Evolutionary conservation across 37 sponge, comb jelly and placozoan genomes (phyloP), one percentile per base, ranked within the genome.

Genomic region (Cliona cf. orientalis): DNA sequence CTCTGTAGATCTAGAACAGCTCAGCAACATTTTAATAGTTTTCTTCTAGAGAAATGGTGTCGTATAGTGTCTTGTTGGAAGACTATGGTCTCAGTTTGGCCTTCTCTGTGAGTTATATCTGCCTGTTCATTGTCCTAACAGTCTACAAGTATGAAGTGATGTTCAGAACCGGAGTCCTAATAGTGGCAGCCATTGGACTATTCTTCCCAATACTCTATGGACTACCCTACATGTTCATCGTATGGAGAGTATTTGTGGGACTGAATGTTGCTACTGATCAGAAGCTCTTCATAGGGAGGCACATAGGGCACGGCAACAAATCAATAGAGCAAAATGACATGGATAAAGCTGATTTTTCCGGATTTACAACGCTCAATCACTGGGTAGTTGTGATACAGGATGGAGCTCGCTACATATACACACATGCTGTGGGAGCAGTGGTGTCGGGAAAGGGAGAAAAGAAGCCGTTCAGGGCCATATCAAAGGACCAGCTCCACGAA

Each of bases 361-460:
- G 53, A 49, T 49, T 14, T 49, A 14, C 53, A 19, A 49, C 53
- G 9, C 9, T 14, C 14, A 49, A 49, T 14, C 53, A 49, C 14
- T 49, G 53, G 53, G 53, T 14, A 49, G 53, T 49, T 49, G 53
- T 49, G 14, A 49, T 49, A 49, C 53, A 49, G 14, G 53, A 49
- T 49, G 53, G 53, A 49, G 53, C 9, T 49, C 14, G 14, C 14
- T 49, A 49, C 53, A 49, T 49, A n/a, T n/a, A n/a, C n/a, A n/a
- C 80, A 31, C 80, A 79, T 79, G 80, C 80, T 29, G 80, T 79
- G 7, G 80, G 68, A 22, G 28, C 6, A 5, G 80, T 79, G 9
- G 44, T 66, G 4, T 63, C 46, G 6, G 80, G 80, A 19, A n/a
- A 46, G 14, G 80, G 80, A 4, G 34, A 36, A 66, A 9, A 5